Percentiles rank a stretch among this genome's conserved stretches.
Evolutionary conservation across 2,797 vertebrate genomes (phyloP).

Genomic region (Notamacropus eugenii): DNA sequence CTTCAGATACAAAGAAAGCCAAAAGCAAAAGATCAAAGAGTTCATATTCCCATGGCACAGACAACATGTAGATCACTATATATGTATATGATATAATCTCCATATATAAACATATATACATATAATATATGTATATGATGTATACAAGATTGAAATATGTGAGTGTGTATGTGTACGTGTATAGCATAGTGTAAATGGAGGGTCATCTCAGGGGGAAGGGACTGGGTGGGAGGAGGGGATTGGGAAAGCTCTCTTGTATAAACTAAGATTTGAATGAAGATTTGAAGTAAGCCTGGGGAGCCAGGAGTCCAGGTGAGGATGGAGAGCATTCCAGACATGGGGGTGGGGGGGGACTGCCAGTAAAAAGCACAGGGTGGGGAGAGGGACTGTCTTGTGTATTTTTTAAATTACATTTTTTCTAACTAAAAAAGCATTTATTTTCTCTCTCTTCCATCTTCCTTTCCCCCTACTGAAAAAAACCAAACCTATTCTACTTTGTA

Average conservation of each 20-base stretch:
- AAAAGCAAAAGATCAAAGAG: neutral
- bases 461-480: neutral
- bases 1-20: neutral
- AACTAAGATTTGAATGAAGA: neutral
- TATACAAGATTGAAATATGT: neutral
- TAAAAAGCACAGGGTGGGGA: neutral
- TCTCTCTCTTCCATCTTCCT: neutral
- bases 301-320: neutral
- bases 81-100: neutral
- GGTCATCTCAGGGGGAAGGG: neutral
- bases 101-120: neutral
- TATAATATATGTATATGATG: neutral
- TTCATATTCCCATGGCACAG: neutral
- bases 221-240: neutral
- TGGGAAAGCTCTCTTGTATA: neutral
- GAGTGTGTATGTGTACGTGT: neutral
- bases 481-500: neutral
- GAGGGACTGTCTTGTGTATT: neutral
- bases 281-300: neutral
- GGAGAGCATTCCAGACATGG: neutral
- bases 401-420: neutral
- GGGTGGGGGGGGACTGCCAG: neutral
- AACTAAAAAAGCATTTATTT: neutral
- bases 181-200: neutral
- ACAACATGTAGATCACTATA: neutral